Evolutionary conservation across 2,797 vertebrate species (phyloP).

Genomic region (Dryobates pubescens): DNA sequence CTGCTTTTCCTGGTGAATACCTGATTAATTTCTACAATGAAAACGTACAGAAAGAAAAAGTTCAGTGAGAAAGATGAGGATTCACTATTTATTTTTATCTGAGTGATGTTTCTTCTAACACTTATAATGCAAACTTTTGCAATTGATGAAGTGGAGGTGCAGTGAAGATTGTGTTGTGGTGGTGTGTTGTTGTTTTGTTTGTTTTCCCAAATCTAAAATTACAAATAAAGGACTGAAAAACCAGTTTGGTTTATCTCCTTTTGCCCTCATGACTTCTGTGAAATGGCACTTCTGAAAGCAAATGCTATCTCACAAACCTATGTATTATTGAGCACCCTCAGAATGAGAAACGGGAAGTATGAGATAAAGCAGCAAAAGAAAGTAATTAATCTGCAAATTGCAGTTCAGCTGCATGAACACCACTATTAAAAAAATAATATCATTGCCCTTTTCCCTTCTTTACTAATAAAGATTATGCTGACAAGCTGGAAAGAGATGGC

Average conservation of each 20-base stretch:
- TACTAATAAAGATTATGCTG: conserved; percentile 43
- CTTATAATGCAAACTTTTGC: background rate
- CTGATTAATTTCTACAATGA: background rate
- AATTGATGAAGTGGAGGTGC: background rate
- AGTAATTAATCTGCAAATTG: conserved; percentile 59
- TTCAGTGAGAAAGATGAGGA: background rate
- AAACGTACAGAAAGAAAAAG: background rate
- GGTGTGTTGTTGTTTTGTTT: too few species aligned
- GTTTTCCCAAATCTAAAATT: background rate
- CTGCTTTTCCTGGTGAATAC: background rate
- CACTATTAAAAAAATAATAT: conserved; percentile 40
- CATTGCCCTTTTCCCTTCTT: conserved; percentile 36
- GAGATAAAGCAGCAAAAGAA: conserved; percentile 36
- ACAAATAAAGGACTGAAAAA: background rate
- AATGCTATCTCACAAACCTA: background rate
- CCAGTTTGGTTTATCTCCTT: background rate
- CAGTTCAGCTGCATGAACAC: conserved; percentile 59
- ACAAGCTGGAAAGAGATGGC: conserved; percentile 38
- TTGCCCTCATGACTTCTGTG: background rate
- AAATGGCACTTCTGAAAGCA: background rate
- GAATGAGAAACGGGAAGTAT: conserved; percentile 22
- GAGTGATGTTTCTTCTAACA: background rate
- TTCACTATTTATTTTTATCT: background rate
- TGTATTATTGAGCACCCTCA: conserved; percentile 12
- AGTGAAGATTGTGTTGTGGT: background rate